Evolutionary conservation across 2,888 invertebrate genomes (phyloP).

Genomic region (Melikaiella ostensackeni): DNA sequence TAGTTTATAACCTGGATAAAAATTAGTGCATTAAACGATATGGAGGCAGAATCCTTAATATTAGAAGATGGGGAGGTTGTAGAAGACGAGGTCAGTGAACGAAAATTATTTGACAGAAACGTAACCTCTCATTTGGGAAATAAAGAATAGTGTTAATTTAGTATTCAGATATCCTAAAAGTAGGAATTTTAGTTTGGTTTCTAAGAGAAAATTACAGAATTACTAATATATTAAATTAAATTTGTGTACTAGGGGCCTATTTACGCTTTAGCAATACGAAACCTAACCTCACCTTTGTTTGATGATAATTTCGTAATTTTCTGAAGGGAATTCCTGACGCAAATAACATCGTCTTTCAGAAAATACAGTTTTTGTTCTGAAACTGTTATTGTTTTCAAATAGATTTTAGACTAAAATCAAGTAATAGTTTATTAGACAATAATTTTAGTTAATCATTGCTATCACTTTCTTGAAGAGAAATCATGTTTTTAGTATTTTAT

Average conservation of each 20-base stretch:
- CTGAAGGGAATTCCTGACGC: neutral
- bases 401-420: too few species aligned
- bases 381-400: neutral
- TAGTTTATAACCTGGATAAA: neutral
- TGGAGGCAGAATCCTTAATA: constrained; percentile 81
- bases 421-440: too few species aligned
- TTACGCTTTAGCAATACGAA: neutral
- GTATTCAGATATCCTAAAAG: neutral
- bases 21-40: constrained; percentile 59
- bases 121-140: constrained; percentile 54
- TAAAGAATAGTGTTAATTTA: neutral
- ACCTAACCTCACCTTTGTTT: neutral
- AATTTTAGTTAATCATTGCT: too few species aligned
- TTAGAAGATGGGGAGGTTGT: constrained; percentile 82
- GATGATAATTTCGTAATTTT: neutral
- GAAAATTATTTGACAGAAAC: constrained; percentile 54
- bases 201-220: neutral
- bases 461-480: too few species aligned
- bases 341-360: neutral
- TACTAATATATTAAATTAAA: neutral
- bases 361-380: neutral
- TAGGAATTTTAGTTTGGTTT: neutral
- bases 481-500: too few species aligned
- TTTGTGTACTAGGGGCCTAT: neutral
- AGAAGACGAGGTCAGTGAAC: constrained; percentile 82